These are phyloP conservation scores for Excalfactoria chinensis DNA, from an alignment of 2,113 vertebrate genomes.

Conservation along the genomic window DNA sequence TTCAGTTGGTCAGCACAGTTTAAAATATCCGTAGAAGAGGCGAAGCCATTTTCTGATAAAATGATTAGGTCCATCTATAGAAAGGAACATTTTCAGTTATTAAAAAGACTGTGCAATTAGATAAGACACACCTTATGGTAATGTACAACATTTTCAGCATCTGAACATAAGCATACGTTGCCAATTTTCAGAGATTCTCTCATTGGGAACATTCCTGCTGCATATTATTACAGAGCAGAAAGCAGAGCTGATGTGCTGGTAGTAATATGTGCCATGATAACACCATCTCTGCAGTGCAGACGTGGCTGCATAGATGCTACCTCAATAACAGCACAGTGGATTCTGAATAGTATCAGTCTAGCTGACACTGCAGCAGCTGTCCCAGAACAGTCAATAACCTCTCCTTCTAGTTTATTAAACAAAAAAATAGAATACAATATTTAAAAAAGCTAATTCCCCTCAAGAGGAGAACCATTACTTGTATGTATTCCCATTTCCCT, in stretches of 20 bases:
- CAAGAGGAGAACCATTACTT: background rate
- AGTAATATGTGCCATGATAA: background rate
- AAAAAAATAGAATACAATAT: background rate
- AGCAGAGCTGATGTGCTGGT: background rate
- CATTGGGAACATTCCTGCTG: background rate
- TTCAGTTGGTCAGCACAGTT: slow-evolving; percentile 89
- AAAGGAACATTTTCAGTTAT: slow-evolving; percentile 26
- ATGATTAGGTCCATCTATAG: slow-evolving; percentile 91
- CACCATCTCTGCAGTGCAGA: background rate
- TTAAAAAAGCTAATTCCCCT: background rate
- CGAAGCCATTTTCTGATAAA: slow-evolving; percentile 88
- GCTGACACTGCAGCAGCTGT: background rate
- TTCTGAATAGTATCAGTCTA: background rate
- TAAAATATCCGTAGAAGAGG: slow-evolving; percentile 91
- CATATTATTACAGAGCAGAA: background rate
- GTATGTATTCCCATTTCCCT: background rate
- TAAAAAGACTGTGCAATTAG: background rate
- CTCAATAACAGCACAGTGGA: background rate
- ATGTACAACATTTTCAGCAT: background rate
- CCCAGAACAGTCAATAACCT: background rate
- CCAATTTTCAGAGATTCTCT: background rate
- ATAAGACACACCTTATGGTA: background rate
- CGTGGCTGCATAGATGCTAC: background rate
- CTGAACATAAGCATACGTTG: background rate
- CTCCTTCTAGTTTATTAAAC: background rate